Evolutionary conservation across 2,888 invertebrate species (phyloP), one percentile per base, ranked within the genome.

Genomic region (Nomada ferruginata): DNA sequence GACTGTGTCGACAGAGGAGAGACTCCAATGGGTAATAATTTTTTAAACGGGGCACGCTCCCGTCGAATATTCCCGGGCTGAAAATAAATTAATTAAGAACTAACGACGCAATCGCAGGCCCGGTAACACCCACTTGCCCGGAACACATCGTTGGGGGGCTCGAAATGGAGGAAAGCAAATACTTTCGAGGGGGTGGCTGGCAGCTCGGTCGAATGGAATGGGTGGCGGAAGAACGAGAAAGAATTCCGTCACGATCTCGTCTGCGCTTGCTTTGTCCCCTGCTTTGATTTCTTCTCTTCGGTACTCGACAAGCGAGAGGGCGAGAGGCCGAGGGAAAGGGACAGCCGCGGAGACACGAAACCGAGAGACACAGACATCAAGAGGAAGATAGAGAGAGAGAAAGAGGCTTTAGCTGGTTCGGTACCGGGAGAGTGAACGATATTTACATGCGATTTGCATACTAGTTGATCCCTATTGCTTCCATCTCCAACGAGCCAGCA

Each of bases 401-500:
- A 76, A 89, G 90, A 90, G 87, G 90, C 83, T 84, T 85, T 81
- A 85, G 86, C 83, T 84, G 87, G 85, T 87, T 89, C 85, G 82
- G 89, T 87, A 86, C 89, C 89, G 88, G 92, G 91, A 93, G 93
- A 93, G 92, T 92, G 93, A 93, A 91, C 91, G 93, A 93, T 94
- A 94, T 94, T 94, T 94, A 93, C 93, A 94, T 94, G 92, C 91
- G 91, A 94, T 94, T 94, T 93, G 93, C 94, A 94, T 94, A 94
- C 93, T 93, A 94, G 94, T 94, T 94, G 94, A 94, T 94, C 94
- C 93, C 93, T 94, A 94, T 93, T 93, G 93, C 93, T 93, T 93
- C 93, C 93, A 93, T 93, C 92, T 93, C 92, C 91, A 92, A 92
- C 93, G 91, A 93, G 91, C 89, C 92, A 90, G 90, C 47, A 47